Evolutionary conservation across 2,113 vertebrate species (phyloP), one percentile per base, ranked within the genome.

Genomic region (Bucco capensis): DNA sequence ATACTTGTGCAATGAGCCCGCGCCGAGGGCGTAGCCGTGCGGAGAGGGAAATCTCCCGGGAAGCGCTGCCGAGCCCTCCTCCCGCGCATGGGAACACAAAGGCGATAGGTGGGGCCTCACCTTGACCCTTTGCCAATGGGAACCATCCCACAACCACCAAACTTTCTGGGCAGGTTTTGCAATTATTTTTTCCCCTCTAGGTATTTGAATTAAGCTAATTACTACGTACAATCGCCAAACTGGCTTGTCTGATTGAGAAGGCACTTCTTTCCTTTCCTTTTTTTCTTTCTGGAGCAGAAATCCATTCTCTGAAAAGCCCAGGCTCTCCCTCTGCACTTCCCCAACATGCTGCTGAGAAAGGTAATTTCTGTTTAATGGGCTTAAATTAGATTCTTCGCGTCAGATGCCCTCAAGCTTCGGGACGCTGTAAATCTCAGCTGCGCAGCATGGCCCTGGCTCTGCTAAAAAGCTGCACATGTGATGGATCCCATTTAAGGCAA

Each of bases 131-230:
- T 93, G 91, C 93, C 92, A 90, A 91, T 91, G 86, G 86, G 93
- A 96, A 94, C 88, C 86, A 37, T 75, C 93, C 88, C 90, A 83
- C 90, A 93, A 47, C 62, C 92, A 77, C 77, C 86, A 51, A 94
- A 88, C 89, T 93, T 86, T 95, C 93, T 86, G 92, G 80, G 93
- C 90, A 94, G 93, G 88, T 94, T 94, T 92, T 93, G 88, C 92
- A 95, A 94, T 96, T 88, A 92, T 91, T 72, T 77, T 65, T 86
- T 90, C 62, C 33, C 91, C 83, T 84, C 81, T 44, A 80, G 96
- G 84, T 90, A 95, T 93, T 89, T 93, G 96, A 96, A 96, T 93
- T 95, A 95, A 92, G 51, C 91, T 96, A 96, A 96, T 95, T 92
- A 87, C 86, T 67, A 91, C 0, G 2, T 87, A 66, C 58, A 70